These are phyloP conservation scores for Perithous albicinctus DNA, from an alignment of 2,888 invertebrate genomes.

Conservation along the genomic window DNA sequence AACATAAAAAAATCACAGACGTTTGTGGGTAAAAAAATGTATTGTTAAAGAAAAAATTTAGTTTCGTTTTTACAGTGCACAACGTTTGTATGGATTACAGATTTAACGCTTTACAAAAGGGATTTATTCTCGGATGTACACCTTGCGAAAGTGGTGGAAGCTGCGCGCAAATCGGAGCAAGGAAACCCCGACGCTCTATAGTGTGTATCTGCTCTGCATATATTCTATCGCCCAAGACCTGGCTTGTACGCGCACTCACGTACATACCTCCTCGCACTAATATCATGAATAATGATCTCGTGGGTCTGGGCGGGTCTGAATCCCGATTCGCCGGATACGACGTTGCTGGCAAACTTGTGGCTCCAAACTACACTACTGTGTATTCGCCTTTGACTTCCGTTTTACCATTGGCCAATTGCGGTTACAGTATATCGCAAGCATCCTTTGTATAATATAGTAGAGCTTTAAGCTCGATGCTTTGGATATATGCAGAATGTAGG, in stretches of 20 bases:
- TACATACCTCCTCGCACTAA: conserved; percentile 10
- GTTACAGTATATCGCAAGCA: neutral
- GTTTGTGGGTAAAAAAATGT: too few relatives aligned
- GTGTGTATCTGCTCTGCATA: conserved; percentile 19
- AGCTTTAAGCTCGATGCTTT: neutral
- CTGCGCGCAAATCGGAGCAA: neutral
- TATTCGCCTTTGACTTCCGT: conserved; percentile 34
- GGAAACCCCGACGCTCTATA: neutral
- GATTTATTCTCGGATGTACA: conserved; percentile 53
- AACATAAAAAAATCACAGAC: too few relatives aligned
- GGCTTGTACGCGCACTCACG: neutral
- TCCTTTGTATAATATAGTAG: conserved; percentile 11
- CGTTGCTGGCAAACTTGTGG: conserved; percentile 21
- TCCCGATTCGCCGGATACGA: conserved; percentile 27
- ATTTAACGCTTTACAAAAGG: conserved; percentile 26
- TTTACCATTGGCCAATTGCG: conserved; percentile 18
- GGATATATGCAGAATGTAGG: neutral
- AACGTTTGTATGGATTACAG: neutral
- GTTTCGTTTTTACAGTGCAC: too few relatives aligned
- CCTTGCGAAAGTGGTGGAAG: conserved; percentile 29
- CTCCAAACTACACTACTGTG: neutral
- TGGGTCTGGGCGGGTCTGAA: conserved; percentile 23
- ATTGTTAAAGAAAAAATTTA: too few relatives aligned
- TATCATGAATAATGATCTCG: conserved; percentile 53
- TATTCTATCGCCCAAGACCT: conserved; percentile 3